phyloP scores from a whole-genome alignment of 2,797 vertebrate species.

The Vipera ursinii region DNA sequence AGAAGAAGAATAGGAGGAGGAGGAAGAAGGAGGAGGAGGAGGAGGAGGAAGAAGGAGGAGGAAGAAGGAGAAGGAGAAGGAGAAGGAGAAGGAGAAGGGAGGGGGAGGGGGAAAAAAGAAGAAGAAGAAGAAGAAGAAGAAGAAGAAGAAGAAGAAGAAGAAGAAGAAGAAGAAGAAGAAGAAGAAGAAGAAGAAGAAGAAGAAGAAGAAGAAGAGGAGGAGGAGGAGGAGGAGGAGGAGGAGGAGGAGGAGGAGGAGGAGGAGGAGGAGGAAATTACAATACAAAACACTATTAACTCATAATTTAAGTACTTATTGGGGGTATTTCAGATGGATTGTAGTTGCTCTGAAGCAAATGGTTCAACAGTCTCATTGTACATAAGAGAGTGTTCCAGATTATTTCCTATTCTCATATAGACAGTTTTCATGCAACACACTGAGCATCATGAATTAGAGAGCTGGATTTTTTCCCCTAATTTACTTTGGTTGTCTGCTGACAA shows the following conservation, averaged over 20 bases:
- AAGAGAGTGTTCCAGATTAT: not conserved
- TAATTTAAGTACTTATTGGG: not conserved
- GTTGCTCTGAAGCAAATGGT: not conserved
- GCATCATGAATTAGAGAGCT: not conserved
- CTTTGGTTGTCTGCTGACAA: not conserved
- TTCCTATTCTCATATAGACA: not conserved
- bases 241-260: not conserved
- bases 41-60: too few relatives aligned
- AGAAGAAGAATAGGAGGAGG: too few relatives aligned
- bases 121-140: too few relatives aligned
- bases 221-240: too few relatives aligned
- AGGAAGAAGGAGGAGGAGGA: fast-evolving
- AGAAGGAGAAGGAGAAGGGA: too few relatives aligned
- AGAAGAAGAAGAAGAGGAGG: too few relatives aligned
- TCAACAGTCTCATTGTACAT: too few relatives aligned
- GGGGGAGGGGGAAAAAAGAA: too few relatives aligned
- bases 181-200: too few relatives aligned
- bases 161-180: too few relatives aligned
- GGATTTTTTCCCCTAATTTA: not conserved
- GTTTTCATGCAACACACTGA: not conserved
- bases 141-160: too few relatives aligned
- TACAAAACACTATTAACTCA: not conserved
- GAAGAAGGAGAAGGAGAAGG: fast-evolving
- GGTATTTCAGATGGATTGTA: not conserved
- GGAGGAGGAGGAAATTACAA: not conserved